Evolutionary conservation across 2,113 vertebrate genomes (phyloP).

Genomic region (Anguilla rostrata): DNA sequence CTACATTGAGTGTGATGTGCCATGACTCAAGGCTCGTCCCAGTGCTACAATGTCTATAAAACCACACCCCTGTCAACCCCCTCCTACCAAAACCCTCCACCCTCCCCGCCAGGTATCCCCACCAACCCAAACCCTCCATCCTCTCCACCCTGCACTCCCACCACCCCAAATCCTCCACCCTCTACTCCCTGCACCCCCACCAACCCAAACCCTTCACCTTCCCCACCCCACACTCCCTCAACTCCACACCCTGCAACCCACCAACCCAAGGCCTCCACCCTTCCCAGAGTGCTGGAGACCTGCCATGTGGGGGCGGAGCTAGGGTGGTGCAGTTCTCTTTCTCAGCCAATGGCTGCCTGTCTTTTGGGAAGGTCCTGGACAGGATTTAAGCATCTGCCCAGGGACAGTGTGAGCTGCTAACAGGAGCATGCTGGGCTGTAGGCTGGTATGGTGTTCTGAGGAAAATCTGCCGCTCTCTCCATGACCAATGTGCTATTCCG

Average conservation of each 20-base stretch:
- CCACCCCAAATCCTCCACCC: no score
- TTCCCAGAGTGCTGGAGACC: background rate
- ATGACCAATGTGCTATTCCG: constrained; percentile 31
- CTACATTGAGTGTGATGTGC: constrained; percentile 89
- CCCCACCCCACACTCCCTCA: no score
- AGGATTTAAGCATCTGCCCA: background rate
- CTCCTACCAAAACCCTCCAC: background rate
- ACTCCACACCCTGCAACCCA: no score
- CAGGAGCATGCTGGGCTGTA: no score
- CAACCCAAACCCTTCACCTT: background rate
- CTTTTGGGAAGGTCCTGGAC: background rate
- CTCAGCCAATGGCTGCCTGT: background rate
- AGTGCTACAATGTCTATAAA: background rate
- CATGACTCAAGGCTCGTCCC: constrained; percentile 53
- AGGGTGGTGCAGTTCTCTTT: background rate
- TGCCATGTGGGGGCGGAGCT: no score
- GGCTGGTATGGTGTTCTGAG: constrained; percentile 29
- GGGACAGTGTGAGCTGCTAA: no score
- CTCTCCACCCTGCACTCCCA: background rate
- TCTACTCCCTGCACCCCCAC: no score
- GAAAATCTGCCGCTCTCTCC: constrained; percentile 34
- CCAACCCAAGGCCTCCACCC: no score
- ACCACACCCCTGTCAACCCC: background rate
- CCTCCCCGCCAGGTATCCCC: background rate
- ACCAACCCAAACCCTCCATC: background rate